Evolutionary conservation across 2,113 vertebrate genomes (phyloP).

Genomic region (Scomber colias): DNA sequence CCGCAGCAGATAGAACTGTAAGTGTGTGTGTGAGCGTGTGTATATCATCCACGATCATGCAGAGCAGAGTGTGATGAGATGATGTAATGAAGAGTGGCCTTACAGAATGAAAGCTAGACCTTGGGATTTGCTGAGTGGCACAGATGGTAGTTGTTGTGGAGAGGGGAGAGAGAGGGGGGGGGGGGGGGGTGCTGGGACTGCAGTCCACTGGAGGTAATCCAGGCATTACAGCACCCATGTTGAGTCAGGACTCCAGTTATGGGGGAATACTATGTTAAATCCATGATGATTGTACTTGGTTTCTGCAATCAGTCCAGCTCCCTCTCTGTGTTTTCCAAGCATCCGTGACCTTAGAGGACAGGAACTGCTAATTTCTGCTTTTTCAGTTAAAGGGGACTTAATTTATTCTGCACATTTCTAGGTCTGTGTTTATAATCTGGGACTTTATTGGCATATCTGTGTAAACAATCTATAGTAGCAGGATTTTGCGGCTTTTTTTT

Average conservation of each 20-base stretch:
- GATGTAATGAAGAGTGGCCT: constrained; percentile 65
- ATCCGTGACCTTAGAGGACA: not conserved
- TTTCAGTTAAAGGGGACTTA: no score
- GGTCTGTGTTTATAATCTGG: no score
- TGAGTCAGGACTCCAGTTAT: constrained; percentile 28
- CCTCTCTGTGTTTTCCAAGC: not conserved
- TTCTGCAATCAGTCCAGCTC: not conserved
- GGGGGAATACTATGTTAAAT: constrained; percentile 34
- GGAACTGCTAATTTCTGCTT: no score
- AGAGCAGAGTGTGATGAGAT: constrained; percentile 43
- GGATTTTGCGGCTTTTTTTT: no score
- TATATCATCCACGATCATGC: constrained; percentile 31
- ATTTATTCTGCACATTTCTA: no score
- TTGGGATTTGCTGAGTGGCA: constrained; percentile 69
- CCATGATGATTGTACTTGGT: not conserved
- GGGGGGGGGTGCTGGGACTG: constrained; percentile 40
- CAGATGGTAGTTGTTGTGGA: constrained; percentile 66
- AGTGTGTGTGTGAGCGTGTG: constrained; percentile 3
- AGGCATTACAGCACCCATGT: constrained; percentile 48
- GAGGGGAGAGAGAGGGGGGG: not conserved
- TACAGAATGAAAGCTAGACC: constrained; percentile 37
- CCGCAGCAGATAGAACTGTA: constrained; percentile 17
- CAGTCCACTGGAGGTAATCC: constrained; percentile 66
- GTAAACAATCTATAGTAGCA: no score
- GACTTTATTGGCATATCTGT: no score